phyloP scores from a whole-genome alignment of 2,888 invertebrate genomes.

The Nebria salina region DNA sequence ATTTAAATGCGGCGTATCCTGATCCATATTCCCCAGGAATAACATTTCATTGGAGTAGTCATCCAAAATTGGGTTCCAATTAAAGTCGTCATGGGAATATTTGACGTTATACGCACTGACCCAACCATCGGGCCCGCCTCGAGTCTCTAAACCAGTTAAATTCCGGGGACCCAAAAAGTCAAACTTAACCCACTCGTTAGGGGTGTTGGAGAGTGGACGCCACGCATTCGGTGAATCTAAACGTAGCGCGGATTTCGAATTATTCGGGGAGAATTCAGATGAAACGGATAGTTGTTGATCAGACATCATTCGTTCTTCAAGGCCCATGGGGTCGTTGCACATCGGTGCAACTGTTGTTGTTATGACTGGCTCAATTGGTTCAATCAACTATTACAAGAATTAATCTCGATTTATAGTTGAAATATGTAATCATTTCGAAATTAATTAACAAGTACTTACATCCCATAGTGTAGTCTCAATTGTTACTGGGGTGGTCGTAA shows the following conservation, averaged over 20 bases:
- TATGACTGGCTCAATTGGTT: constrained; percentile 4
- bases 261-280: constrained; percentile 60
- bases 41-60: constrained; percentile 66
- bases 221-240: constrained; percentile 68
- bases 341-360: constrained; percentile 53
- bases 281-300: constrained; percentile 75
- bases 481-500: constrained; percentile 17
- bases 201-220: constrained; percentile 74
- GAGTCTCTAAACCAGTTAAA: constrained; percentile 80
- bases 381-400: neutral
- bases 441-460: neutral
- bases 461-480: neutral
- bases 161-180: constrained; percentile 80
- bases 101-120: constrained; percentile 77
- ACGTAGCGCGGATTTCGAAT: constrained; percentile 59
- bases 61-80: constrained; percentile 77
- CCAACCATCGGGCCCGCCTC: constrained; percentile 77
- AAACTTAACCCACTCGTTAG: constrained; percentile 78
- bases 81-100: constrained; percentile 76
- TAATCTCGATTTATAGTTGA: neutral
- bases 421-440: neutral
- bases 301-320: constrained; percentile 70
- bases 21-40: constrained; percentile 80
- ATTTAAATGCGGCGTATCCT: constrained; percentile 68
- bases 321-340: constrained; percentile 79